A percentile compares a stretch with the other conserved stretches of the same genome.
Evolutionary conservation across 2,888 invertebrate genomes (phyloP).

Genomic region (Fissipunctia ypsillon): DNA sequence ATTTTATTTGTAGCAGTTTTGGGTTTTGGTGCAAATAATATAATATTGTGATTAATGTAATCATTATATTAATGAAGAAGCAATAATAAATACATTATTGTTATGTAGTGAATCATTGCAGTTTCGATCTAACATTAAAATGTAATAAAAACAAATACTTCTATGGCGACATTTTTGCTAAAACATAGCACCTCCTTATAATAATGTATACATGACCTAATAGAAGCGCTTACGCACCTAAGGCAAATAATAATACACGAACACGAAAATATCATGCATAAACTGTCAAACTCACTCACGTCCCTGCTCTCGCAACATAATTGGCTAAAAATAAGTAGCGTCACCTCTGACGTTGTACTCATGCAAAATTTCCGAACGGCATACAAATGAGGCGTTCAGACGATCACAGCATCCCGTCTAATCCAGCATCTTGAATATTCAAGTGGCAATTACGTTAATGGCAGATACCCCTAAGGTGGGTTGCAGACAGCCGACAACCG

Average conservation of each 20-base stretch:
- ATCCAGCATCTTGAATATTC: constrained; percentile 77
- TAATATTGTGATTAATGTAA: neutral
- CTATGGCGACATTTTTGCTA: neutral
- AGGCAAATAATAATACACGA: neutral
- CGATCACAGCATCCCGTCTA: constrained; percentile 70
- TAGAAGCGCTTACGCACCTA: neutral
- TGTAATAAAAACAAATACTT: neutral
- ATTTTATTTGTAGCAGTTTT: constrained; percentile 22
- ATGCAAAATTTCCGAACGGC: constrained; percentile 67
- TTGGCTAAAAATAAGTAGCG: constrained; percentile 51
- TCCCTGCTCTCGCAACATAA: constrained; percentile 19
- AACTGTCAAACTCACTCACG: neutral
- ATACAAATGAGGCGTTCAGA: constrained; percentile 69
- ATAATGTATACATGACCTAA: neutral
- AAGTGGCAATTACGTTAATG: constrained; percentile 77
- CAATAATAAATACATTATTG: neutral
- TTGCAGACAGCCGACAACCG: constrained; percentile 26
- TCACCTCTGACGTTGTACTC: constrained; percentile 61
- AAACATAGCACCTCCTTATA: neutral
- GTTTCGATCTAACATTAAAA: neutral
- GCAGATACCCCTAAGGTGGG: constrained; percentile 62
- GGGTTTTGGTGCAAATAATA: neutral
- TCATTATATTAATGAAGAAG: neutral
- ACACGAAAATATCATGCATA: neutral
- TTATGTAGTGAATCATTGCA: neutral